A percentile compares a stretch with the other conserved stretches of the same genome.
phyloP scores from a whole-genome alignment of 2,797 vertebrate species.

The Sebastes kiyomatsui region DNA sequence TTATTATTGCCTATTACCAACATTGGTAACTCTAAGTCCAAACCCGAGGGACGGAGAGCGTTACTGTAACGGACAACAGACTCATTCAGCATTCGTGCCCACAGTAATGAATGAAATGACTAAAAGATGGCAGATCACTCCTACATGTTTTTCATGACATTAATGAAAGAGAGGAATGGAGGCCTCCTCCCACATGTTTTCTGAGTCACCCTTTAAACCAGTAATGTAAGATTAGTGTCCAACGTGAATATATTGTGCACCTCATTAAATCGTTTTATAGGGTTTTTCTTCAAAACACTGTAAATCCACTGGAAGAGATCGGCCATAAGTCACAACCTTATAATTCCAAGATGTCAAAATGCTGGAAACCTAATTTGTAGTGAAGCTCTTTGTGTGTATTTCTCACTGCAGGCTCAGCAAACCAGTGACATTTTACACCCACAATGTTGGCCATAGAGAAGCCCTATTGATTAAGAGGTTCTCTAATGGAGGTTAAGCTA shows the following conservation, averaged over 20 bases:
- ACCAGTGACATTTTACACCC: neutral
- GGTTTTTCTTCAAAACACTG: neutral
- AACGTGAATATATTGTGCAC: neutral
- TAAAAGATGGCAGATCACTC: conserved; percentile 12
- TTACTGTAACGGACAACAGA: conserved; percentile 17
- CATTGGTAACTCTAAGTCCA: neutral
- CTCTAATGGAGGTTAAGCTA: conserved; percentile 26
- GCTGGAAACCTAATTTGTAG: neutral
- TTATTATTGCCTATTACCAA: neutral
- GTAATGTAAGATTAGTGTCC: neutral
- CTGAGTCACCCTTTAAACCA: conserved; percentile 36
- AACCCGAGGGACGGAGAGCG: neutral
- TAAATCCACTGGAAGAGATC: neutral
- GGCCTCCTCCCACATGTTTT: conserved; percentile 26
- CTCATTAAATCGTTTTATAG: neutral
- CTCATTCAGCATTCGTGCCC: conserved; percentile 26
- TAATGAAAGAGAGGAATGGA: conserved; percentile 6
- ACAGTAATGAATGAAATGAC: conserved; percentile 27
- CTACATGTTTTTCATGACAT: conserved; percentile 24
- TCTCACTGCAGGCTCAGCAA: neutral
- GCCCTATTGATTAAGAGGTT: conserved; percentile 5
- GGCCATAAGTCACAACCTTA: neutral
- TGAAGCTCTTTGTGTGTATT: neutral
- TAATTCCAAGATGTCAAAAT: neutral
- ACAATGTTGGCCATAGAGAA: neutral